Base-by-base conservation (phyloP, 2,113 vertebrate species). In the Rhea pennata region DNA sequence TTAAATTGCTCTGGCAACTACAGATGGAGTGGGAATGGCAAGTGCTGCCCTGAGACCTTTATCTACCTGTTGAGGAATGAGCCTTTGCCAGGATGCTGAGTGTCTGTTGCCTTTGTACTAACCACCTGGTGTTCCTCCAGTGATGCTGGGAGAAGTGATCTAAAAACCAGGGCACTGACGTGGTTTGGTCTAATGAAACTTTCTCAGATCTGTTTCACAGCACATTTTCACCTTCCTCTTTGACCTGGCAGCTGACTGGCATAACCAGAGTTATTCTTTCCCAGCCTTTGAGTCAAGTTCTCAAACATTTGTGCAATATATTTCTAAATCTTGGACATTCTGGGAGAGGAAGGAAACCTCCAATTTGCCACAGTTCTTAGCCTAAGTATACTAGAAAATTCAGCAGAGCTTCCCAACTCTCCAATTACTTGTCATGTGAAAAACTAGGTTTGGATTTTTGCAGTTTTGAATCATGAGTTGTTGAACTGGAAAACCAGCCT, bases 301-400 rank as follows among this genome's bases (percentile, higher is more conserved):
- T 98, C 96, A 95, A 82, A 96, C 87, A n/a, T 96, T 98, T 98
- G 98, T 98, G 98, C 97, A 98, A 98, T 97, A 95, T 27, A 44
- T 92, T 97, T 92, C 92, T 33, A 86, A 69, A 78, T 82, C 90
- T 71, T 92, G 94, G 82, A 76, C 2, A 12, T 59, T 78, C 72
- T 95, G 74, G 74, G 73, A 59, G 85, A 91, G 84, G 92, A 93
- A 92, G 83, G 80, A 85, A 91, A 29, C 36, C 44, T 73, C 77
- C 62, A 22, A 29, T 23, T 71, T 89, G 31, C 65, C 39, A 12
- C 74, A 87, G 53, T 27, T 64, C 14, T 46, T 39, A 29, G 33
- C 59, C 69, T 67, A 6, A 21, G n/a, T 8, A 1, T 3, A 6
- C 54, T 24, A 2, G 66, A 58, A 27, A 13, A 51, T 5, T 27